A percentile compares a stretch with the other conserved stretches of the same genome.
These are phyloP conservation scores for Parnassius smintheus DNA, from an alignment of 2,888 invertebrate genomes.

Conservation along the genomic window DNA sequence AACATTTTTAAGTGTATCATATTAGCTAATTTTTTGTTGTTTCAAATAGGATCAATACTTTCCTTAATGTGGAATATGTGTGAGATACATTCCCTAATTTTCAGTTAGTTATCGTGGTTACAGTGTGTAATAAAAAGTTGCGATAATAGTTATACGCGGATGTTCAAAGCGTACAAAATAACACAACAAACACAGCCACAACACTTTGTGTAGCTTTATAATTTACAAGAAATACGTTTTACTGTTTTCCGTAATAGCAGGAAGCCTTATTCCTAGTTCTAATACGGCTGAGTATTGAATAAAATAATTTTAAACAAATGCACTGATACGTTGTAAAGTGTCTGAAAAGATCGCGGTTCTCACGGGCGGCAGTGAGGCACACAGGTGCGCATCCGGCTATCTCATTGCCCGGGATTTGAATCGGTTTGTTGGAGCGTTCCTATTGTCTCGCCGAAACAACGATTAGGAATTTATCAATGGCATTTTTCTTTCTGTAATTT, in stretches of 20 bases:
- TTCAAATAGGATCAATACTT: too few relatives aligned
- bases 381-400: slow-evolving; percentile 80
- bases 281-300: slow-evolving; percentile 33
- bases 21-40: too few relatives aligned
- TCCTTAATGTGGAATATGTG: background rate
- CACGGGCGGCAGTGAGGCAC: slow-evolving; percentile 53
- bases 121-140: slow-evolving; percentile 59
- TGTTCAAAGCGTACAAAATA: slow-evolving; percentile 75
- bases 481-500: background rate
- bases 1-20: too few relatives aligned
- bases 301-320: slow-evolving; percentile 5
- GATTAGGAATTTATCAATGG: slow-evolving; percentile 22
- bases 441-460: slow-evolving; percentile 57
- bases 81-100: background rate
- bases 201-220: slow-evolving; percentile 58
- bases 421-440: slow-evolving; percentile 58
- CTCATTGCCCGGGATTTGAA: slow-evolving; percentile 59
- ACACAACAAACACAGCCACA: slow-evolving; percentile 66
- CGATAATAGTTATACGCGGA: slow-evolving; percentile 69
- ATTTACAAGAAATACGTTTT: slow-evolving; percentile 27
- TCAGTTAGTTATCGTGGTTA: slow-evolving; percentile 42
- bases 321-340: slow-evolving; percentile 22
- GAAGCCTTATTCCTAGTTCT: background rate
- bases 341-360: slow-evolving; percentile 60
- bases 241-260: background rate